These are phyloP conservation scores for Eupristina koningsbergeri DNA, from an alignment of 1,140 invertebrate species.

Conservation along the genomic window DNA sequence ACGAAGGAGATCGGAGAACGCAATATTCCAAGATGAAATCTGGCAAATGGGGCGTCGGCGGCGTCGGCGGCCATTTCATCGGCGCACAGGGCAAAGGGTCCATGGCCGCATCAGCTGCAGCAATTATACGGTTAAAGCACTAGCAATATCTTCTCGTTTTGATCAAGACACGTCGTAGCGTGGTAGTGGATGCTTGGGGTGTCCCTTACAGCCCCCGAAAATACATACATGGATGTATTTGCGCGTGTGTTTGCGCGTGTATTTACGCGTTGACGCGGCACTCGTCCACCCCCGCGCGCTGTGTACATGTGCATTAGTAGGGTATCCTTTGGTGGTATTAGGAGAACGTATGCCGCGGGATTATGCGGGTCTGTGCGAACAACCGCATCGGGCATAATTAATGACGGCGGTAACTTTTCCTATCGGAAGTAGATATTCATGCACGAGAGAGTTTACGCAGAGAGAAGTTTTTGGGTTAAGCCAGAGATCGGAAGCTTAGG, in stretches of 20 bases:
- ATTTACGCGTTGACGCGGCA: not conserved
- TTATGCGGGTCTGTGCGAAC: conserved; percentile 50
- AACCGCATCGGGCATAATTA: conserved; percentile 54
- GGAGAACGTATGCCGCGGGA: conserved; percentile 51
- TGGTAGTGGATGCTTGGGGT: not conserved
- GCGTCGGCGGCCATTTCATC: conserved; percentile 1
- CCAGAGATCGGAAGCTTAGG: conserved; percentile 47
- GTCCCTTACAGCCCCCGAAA: too few relatives aligned
- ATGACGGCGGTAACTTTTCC: conserved; percentile 53
- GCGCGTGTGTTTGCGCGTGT: too few relatives aligned
- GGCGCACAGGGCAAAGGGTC: not conserved
- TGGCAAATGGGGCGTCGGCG: not conserved
- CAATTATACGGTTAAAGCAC: conserved; percentile 41
- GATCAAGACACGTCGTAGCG: conserved; percentile 32
- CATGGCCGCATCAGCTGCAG: not conserved
- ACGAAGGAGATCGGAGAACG: not conserved
- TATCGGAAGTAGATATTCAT: conserved; percentile 57
- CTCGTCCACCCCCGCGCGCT: conserved; percentile 8
- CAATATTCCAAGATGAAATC: conserved; percentile 27
- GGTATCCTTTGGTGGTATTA: conserved; percentile 46
- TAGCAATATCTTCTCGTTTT: conserved; percentile 45
- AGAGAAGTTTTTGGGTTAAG: conserved; percentile 59
- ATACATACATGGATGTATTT: not conserved
- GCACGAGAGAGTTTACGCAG: conserved; percentile 53
- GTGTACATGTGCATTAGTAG: conserved; percentile 46